Base-by-base conservation (phyloP, 2,888 invertebrate genomes). In the Pristionchus mayeri region DNA sequence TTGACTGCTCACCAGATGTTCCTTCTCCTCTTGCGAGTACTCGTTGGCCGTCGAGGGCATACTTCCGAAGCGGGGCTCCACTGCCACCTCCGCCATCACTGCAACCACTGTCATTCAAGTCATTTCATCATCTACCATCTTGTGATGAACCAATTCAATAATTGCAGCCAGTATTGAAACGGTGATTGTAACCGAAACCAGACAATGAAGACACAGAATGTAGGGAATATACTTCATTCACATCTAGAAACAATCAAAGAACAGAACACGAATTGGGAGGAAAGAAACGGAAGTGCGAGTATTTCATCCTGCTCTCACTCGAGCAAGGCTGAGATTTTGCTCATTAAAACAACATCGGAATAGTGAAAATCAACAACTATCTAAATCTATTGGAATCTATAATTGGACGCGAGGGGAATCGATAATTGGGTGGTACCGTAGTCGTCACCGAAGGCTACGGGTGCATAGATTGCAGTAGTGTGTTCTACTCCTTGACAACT, bases 401-500 rank as follows among this genome's bases (percentile, higher is more conserved):
- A 75, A 44, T 44, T n/a, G 27, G n/a, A 48, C 7, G 34, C 4
- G 54, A n/a, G 48, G 37, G n/a, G 44, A n/a, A 40, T 44, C 80
- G 57, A 80, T 30, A 50, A 78, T 30, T 30, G 78, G 40, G 18
- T 6, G 27, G 27, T 80, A 80, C 80, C 37, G 37, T 79, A 52
- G 44, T 50, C 50, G 76, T n/a, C 27, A 78, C 50, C 48, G 48
- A 78, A 50, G 76, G 30, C 9, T 30, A 16, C 30, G 34, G 48
- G 37, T 6, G n/a, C 30, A 50, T 76, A 76, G 13, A 16, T 27
- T 71, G 40, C 21, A 40, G 21, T 71, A 71, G 40, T 6, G 67
- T 71, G 34, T 44, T 63, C 87, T 85, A 89, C 63, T 88, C 88
- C 48, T 89, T 88, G 63, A 93, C 93, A 7, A 99, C 98, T 27